A percentile compares a stretch with the other conserved stretches of the same genome.
These are phyloP conservation scores for Julus scandinavius DNA, from an alignment of 2,888 invertebrate species.

Conservation along the genomic window DNA sequence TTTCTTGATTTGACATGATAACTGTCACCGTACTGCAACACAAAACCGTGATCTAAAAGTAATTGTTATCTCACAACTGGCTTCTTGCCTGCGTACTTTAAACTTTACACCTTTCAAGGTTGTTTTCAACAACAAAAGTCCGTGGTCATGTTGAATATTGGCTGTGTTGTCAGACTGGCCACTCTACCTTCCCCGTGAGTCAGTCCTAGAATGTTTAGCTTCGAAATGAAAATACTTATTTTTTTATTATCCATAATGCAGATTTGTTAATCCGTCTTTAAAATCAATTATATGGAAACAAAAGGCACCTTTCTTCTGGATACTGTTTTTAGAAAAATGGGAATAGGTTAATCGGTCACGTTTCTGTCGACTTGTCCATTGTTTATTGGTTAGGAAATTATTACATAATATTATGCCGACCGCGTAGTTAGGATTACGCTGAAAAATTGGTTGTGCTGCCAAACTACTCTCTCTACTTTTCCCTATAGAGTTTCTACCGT, in stretches of 20 bases:
- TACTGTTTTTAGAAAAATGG: not conserved
- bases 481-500: too few species aligned
- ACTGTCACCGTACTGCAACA: not conserved
- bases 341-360: not conserved
- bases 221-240: not conserved
- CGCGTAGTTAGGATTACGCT: not conserved
- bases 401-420: not conserved
- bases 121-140: not conserved
- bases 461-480: too few species aligned
- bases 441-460: too few species aligned
- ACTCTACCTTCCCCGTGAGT: not conserved
- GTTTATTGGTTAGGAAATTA: not conserved
- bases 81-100: not conserved
- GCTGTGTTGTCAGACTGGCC: not conserved
- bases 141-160: constrained; percentile 16
- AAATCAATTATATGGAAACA: not conserved
- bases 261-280: not conserved
- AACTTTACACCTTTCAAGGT: constrained; percentile 41
- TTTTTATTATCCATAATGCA: not conserved
- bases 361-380: not conserved
- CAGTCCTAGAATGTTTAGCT: not conserved
- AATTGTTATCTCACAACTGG: not conserved
- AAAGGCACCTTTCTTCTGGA: not conserved
- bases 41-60: not conserved
- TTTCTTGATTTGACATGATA: constrained; percentile 37